Conservation (phyloP, 2,888 invertebrate genomes). For the Polymixis lichenea region DNA sequence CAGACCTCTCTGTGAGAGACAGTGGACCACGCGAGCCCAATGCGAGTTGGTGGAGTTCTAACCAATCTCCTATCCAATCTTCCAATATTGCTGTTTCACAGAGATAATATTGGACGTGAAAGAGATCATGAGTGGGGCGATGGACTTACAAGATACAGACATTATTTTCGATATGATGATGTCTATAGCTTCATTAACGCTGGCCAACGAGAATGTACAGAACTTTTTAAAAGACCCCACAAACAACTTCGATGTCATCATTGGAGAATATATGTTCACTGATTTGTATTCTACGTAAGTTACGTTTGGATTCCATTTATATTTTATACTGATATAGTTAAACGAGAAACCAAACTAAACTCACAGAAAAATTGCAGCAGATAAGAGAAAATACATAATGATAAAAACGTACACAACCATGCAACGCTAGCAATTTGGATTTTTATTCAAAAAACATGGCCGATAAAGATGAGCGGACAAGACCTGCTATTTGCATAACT, state of each 20-base stretch:
- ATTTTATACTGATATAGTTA: not conserved
- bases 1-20: no score
- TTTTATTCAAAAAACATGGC: not conserved
- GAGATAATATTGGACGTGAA: conserved; percentile 66
- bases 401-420: not conserved
- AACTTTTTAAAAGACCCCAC: conserved; percentile 70
- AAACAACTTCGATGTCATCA: conserved; percentile 74
- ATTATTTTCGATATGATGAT: conserved; percentile 52
- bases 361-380: no score
- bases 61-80: no score
- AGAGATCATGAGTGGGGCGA: conserved; percentile 64
- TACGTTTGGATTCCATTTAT: not conserved
- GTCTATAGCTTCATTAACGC: conserved; percentile 50
- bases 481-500: not conserved
- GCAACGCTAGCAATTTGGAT: not conserved
- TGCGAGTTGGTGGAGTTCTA: no score
- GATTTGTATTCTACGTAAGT: conserved; percentile 75
- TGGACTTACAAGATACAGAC: conserved; percentile 43
- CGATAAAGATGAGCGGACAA: not conserved
- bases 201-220: conserved; percentile 67
- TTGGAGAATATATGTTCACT: conserved; percentile 78
- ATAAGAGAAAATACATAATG: not conserved
- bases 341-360: no score
- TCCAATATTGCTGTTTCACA: no score
- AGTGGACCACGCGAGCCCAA: no score